These are phyloP conservation scores for Ceyx melanurus DNA, from an alignment of 2,113 vertebrate genomes.

Conservation along the genomic window DNA sequence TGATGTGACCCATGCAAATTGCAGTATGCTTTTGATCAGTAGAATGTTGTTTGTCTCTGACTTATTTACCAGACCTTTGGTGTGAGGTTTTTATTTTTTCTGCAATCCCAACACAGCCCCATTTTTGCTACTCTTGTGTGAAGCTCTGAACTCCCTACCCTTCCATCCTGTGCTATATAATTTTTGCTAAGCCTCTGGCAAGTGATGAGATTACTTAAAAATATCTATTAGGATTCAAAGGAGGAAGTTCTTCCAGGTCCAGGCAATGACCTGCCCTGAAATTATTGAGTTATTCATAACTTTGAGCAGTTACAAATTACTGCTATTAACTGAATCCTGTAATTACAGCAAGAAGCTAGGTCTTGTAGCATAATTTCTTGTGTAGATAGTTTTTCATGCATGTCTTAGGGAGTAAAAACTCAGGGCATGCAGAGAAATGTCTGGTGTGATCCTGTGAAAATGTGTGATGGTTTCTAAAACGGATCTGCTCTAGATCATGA, in stretches of 20 bases:
- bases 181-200: neutral
- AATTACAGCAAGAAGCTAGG: conserved; percentile 22
- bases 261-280: conserved; percentile 8
- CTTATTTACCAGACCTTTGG: neutral
- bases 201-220: conserved; percentile 19
- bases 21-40: neutral
- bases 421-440: neutral
- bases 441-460: neutral
- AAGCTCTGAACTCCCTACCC: neutral
- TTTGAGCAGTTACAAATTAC: conserved; percentile 34
- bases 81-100: neutral
- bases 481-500: neutral
- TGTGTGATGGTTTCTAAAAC: neutral
- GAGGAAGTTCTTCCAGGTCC: neutral
- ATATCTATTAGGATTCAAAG: conserved; percentile 11
- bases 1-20: neutral
- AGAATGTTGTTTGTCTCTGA: neutral
- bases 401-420: neutral
- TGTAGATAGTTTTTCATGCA: neutral
- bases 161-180: neutral
- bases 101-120: neutral
- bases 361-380: conserved; percentile 7
- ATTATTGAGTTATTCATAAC: conserved; percentile 46
- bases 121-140: neutral
- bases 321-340: neutral